A percentile compares a stretch with the other conserved stretches of the same genome.
Evolutionary conservation across 2,888 invertebrate genomes (phyloP).

Genomic region (Adelognathus sp.): DNA sequence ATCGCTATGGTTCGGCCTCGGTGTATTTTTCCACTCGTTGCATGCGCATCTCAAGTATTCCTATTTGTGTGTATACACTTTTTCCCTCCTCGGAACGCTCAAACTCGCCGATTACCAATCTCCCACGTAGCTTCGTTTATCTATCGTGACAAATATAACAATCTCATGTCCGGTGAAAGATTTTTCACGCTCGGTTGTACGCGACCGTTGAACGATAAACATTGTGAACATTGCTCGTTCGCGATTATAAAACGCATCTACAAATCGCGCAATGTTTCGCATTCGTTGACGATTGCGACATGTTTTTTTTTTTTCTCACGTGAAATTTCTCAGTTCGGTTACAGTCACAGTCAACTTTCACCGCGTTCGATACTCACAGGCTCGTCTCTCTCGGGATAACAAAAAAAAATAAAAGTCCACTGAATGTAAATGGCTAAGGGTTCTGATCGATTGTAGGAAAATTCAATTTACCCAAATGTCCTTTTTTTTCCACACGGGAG

Average conservation of each 20-base stretch:
- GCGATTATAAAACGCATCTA: neutral
- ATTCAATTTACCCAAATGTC: no score
- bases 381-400: slow-evolving; percentile 1
- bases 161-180: neutral
- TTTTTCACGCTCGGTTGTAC: neutral
- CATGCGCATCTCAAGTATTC: slow-evolving; percentile 6
- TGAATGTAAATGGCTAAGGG: no score
- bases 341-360: slow-evolving; percentile 32
- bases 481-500: no score
- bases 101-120: no score
- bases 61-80: neutral
- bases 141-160: neutral
- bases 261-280: slow-evolving; percentile 31
- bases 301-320: slow-evolving; percentile 7
- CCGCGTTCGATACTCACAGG: slow-evolving; percentile 1
- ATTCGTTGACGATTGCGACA: slow-evolving; percentile 60
- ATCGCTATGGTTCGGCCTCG: slow-evolving; percentile 47
- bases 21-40: slow-evolving; percentile 38
- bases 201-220: neutral
- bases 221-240: neutral
- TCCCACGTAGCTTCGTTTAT: neutral
- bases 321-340: slow-evolving; percentile 30
- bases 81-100: no score
- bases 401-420: no score
- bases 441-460: neutral